phyloP scores from a whole-genome alignment of 1,140 invertebrate species.

The Cephus cinctus region DNA sequence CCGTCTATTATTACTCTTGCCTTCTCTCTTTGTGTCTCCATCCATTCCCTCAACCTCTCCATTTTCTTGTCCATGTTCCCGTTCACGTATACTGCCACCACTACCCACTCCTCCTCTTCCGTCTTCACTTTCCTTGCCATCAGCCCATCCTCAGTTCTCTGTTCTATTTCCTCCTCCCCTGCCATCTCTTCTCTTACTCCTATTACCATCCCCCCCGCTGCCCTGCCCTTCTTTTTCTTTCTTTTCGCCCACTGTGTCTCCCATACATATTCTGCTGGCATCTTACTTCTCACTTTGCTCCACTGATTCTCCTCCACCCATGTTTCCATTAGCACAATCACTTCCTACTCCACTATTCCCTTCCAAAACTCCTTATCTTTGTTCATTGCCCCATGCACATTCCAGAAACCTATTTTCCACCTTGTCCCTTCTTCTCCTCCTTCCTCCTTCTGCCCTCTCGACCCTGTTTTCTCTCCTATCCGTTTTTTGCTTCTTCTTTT shows the following conservation, averaged over 20 bases:
- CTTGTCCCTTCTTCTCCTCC: neutral
- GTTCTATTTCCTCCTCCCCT: neutral
- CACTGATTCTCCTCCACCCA: conserved; percentile 17
- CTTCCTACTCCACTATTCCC: conserved; percentile 13
- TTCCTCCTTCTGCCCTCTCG: neutral
- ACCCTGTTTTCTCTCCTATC: neutral
- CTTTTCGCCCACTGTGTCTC: conserved; percentile 10
- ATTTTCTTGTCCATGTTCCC: conserved; percentile 4
- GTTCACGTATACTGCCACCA: conserved; percentile 16
- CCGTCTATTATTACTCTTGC: conserved; percentile 8
- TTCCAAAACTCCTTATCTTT: conserved; percentile 19
- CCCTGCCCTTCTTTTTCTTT: conserved; percentile 18
- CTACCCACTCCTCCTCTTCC: neutral
- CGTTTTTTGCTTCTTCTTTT: neutral
- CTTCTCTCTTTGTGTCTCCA: conserved; percentile 8
- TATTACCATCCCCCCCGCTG: conserved; percentile 17
- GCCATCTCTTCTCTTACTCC: conserved; percentile 16
- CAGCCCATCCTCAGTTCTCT: conserved; percentile 8
- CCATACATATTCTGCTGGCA: conserved; percentile 17
- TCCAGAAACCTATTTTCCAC: conserved; percentile 7
- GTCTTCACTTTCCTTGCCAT: conserved; percentile 2
- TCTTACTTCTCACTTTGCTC: conserved; percentile 1
- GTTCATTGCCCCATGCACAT: conserved; percentile 8
- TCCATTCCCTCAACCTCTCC: conserved; percentile 4
- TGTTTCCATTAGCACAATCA: conserved; percentile 18